Conservation (phyloP, 2,113 vertebrate species). For the Hiodon tergisus region DNA sequence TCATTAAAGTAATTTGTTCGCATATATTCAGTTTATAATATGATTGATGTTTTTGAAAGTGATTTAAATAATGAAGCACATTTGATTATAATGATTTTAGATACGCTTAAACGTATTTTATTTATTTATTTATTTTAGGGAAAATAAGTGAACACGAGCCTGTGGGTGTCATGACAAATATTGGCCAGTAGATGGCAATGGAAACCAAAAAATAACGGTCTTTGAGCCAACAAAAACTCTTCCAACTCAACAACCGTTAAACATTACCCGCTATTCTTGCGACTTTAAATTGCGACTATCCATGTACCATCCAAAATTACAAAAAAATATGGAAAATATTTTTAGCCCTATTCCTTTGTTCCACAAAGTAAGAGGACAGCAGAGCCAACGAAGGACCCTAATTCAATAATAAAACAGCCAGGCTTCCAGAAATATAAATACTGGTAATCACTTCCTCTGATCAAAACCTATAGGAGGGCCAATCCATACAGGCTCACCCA, state of each 20-base stretch:
- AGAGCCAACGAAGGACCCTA: neutral
- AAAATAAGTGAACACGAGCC: neutral
- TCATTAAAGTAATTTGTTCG: too few species aligned
- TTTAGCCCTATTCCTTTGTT: neutral
- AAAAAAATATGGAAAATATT: neutral
- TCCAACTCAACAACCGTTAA: neutral
- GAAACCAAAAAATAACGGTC: neutral
- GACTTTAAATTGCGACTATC: too few species aligned
- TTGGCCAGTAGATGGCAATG: constrained; percentile 9
- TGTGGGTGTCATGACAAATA: neutral
- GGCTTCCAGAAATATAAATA: neutral
- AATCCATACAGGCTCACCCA: neutral
- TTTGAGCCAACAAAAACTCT: neutral
- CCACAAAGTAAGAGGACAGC: neutral
- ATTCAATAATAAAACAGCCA: too few species aligned
- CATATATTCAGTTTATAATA: too few species aligned
- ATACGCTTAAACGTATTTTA: too few species aligned
- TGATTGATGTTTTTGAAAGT: too few species aligned
- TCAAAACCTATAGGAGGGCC: neutral
- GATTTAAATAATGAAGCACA: too few species aligned
- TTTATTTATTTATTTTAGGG: neutral
- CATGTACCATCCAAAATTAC: too few species aligned
- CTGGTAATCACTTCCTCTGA: neutral
- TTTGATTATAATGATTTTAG: too few species aligned
- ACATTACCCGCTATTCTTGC: neutral